Evolutionary conservation across 1,140 invertebrate species (phyloP), one percentile per base, ranked within the genome.

Genomic region (Caerostris extrusa): DNA sequence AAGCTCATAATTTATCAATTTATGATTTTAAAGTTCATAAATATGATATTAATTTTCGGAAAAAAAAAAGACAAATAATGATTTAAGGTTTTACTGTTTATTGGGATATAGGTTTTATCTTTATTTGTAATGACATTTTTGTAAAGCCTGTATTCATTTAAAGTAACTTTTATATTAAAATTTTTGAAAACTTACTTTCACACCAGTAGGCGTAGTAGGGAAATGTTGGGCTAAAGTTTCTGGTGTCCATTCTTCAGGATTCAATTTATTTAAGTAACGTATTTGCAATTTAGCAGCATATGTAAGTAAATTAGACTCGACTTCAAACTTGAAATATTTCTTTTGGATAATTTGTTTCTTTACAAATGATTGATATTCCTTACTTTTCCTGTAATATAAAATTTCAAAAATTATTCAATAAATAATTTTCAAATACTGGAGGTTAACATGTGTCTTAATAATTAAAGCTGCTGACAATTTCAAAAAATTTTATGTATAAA

Each of bases 271-370:
- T 3, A 99, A 96, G 94, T 97, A 96, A 83, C 97, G 96, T 83
- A 99, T 98, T 96, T 98, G 97, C 96, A 98, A 97, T 95, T 98
- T 98, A 95, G 98, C 98, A 94, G 97, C 97, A 96, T 97, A 98
- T 2, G 98, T 98, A 90, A 99, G 95, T n/a, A 98, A 97, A 95
- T 97, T 98, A 0, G 97, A 97, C 92, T 97, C 96, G 56, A 94
- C 96, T 94, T 97, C 96, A 77, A 8, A 17, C 82, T 97, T 97
- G 95, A 98, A 98, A 95, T 98, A 98, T 95, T 98, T 98, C n/a
- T 96, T 96, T 94, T 96, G 96, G 0, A 98, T 96, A 93, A 98
- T 98, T 67, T 96, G 95, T 71, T 96, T 96, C 89, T 97, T 97
- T 5, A 97, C 81, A 50, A 95, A 95, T 92, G 97, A 96, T 64